A percentile compares a stretch with the other conserved stretches of the same genome.
phyloP scores from a whole-genome alignment of 2,888 invertebrate genomes.

The Exephanes ischioxanthus region DNA sequence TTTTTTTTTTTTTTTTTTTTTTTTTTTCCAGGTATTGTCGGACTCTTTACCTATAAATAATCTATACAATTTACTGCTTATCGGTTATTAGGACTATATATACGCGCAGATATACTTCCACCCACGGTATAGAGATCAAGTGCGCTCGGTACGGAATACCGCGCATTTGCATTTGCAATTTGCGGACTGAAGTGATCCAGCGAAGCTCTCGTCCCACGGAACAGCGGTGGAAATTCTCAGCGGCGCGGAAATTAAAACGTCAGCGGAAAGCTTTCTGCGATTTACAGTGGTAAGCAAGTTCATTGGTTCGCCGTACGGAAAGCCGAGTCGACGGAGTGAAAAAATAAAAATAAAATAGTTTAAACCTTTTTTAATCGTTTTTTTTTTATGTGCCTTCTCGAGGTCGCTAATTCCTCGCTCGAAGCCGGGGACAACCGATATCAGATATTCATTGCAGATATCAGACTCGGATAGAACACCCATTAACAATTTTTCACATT shows the following conservation, averaged over 20 bases:
- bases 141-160: conserved; percentile 19
- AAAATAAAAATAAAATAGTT: conserved; percentile 24
- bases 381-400: conserved; percentile 7
- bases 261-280: conserved; percentile 55
- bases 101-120: conserved; percentile 6
- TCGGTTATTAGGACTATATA: conserved; percentile 22
- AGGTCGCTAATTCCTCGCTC: neutral
- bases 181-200: conserved; percentile 38
- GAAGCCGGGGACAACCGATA: conserved; percentile 7
- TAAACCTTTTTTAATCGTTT: conserved; percentile 52
- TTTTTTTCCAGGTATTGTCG: conserved; percentile 52
- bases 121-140: conserved; percentile 42
- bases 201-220: conserved; percentile 17
- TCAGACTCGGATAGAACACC: neutral
- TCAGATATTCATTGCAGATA: neutral
- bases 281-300: conserved; percentile 55
- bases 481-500: neutral
- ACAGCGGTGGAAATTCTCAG: conserved; percentile 5
- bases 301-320: conserved; percentile 48
- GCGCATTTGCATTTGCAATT: conserved; percentile 63
- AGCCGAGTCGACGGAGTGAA: conserved; percentile 34
- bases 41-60: conserved; percentile 2
- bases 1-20: conserved; percentile 61
- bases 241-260: conserved; percentile 65
- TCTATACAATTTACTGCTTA: conserved; percentile 18